These are phyloP conservation scores for Amblyopsis hoosieri DNA, from an alignment of 2,797 vertebrate genomes.

Conservation along the genomic window DNA sequence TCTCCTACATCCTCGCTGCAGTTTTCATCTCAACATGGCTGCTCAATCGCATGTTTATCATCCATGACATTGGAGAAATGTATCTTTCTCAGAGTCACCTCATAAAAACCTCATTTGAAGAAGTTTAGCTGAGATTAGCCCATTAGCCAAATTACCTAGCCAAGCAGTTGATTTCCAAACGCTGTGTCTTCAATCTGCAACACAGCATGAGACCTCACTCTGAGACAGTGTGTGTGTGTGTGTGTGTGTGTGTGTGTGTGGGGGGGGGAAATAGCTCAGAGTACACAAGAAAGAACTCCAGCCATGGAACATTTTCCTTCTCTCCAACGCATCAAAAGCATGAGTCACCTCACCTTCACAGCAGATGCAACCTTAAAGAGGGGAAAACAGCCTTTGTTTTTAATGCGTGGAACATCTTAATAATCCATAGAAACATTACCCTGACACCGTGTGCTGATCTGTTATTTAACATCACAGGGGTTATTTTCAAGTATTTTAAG, in stretches of 20 bases:
- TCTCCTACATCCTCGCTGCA: slow-evolving; percentile 57
- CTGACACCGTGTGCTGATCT: slow-evolving; percentile 16
- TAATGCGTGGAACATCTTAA: slow-evolving; percentile 55
- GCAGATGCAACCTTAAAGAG: slow-evolving; percentile 33
- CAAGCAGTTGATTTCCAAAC: slow-evolving; percentile 81
- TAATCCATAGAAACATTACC: slow-evolving; percentile 25
- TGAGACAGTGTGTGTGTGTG: slow-evolving; percentile 53
- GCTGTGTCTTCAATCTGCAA: slow-evolving; percentile 78
- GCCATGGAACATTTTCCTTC: slow-evolving; percentile 12
- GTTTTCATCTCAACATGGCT: slow-evolving; percentile 68
- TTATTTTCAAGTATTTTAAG: too few relatives aligned
- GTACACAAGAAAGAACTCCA: slow-evolving; percentile 13
- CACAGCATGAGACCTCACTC: slow-evolving; percentile 70
- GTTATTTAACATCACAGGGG: slow-evolving; percentile 25
- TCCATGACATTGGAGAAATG: slow-evolving; percentile 79
- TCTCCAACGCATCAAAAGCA: slow-evolving; percentile 28
- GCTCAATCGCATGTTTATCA: slow-evolving; percentile 80
- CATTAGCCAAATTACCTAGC: slow-evolving; percentile 83
- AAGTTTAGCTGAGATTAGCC: slow-evolving; percentile 81
- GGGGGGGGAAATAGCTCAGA: slow-evolving; percentile 15
- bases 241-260: too few relatives aligned
- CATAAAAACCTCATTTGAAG: slow-evolving; percentile 82
- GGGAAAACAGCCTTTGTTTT: slow-evolving; percentile 25
- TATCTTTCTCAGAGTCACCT: slow-evolving; percentile 74
- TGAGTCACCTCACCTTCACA: slow-evolving; percentile 44